Evolutionary conservation across 2,113 vertebrate genomes (phyloP), one percentile per base, ranked within the genome.

Genomic region (Callipepla squamata): DNA sequence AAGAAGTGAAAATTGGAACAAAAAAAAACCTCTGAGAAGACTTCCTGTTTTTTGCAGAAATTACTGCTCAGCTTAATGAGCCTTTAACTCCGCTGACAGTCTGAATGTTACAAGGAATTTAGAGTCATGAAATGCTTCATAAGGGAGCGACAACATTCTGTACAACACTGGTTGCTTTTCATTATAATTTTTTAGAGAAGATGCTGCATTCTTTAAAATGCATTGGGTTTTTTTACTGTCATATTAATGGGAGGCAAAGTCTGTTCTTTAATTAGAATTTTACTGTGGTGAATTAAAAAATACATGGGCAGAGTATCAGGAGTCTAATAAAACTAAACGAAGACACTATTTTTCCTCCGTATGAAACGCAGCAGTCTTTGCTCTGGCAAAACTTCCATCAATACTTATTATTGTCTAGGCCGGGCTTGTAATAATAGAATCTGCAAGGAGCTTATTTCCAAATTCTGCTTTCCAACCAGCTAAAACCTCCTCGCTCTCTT

Each of bases 261-360:
- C 94, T 95, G 82, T 95, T 96, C 96, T 95, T 96, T 96, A 96
- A 96, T 95, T 95, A 95, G 96, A 88, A 95, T 96, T 95, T 96
- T 96, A 96, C 87, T 94, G 93, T 83, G 80, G 82, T 90, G 96
- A 94, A 96, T 94, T 96, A 96, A 95, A 96, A 92, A 95, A 96
- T 87, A 94, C 94, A 96, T 93, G 94, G 93, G 95, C 91, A 95
- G 88, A 93, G 83, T 92, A 96, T 87, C 93, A 93, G 84, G 92
- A 86, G 94, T 8, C 87, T 90, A 94, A 95, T 95, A 96, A 96
- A 96, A 94, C 88, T 94, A 96, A 96, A 96, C 94, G 76, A 96
- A 96, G 94, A 93, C 62, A 83, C 80, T 86, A 70, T 94, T 80
- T 95, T 86, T 90, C 85, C 90, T 88, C 90, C 58, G 73, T 80